These are phyloP conservation scores for Sitobion miscanthi DNA, from an alignment of 1,140 invertebrate genomes.

Conservation along the genomic window DNA sequence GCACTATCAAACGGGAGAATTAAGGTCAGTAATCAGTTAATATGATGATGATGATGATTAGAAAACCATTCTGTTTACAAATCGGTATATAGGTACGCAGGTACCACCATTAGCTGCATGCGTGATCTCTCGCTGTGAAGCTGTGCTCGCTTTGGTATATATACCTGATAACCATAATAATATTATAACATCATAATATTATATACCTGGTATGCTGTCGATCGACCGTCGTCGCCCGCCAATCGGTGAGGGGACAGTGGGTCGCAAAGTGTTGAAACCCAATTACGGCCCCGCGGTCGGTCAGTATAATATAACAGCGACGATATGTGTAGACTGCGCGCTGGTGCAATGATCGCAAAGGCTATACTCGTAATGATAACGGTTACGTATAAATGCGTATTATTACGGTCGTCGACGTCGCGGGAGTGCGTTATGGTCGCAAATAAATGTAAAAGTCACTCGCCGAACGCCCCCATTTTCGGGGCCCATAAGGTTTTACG, in stretches of 20 bases:
- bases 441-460: slow-evolving; percentile 6
- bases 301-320: background rate
- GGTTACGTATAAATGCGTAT: background rate
- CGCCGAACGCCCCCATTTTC: background rate
- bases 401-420: background rate
- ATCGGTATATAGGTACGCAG: too few relatives aligned
- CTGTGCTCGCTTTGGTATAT: too few relatives aligned
- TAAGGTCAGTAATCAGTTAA: too few relatives aligned
- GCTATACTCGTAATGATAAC: background rate
- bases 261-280: background rate
- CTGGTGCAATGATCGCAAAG: background rate
- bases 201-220: too few relatives aligned
- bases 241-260: background rate
- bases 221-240: background rate
- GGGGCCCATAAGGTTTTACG: slow-evolving; percentile 17
- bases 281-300: background rate
- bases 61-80: too few relatives aligned
- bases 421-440: background rate
- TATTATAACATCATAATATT: too few relatives aligned
- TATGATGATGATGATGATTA: too few relatives aligned
- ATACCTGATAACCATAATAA: too few relatives aligned
- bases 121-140: too few relatives aligned
- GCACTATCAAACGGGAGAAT: too few relatives aligned
- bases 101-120: too few relatives aligned
- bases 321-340: background rate